Evolutionary conservation across 2,888 invertebrate species (phyloP).

Genomic region (Phaedon cochleariae): DNA sequence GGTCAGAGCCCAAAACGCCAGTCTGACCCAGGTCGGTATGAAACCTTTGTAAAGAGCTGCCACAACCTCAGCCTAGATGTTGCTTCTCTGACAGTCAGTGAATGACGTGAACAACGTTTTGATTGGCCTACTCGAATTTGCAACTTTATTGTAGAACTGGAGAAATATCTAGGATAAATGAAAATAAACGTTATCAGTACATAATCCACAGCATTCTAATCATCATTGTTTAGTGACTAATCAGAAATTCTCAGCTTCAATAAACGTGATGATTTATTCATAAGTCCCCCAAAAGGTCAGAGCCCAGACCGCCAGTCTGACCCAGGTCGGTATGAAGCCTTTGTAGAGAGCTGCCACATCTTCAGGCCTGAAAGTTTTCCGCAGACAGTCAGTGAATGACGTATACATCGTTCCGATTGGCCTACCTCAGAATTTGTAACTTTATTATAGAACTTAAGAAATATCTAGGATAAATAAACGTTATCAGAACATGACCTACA

Average conservation of each 20-base stretch:
- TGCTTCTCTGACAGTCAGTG: slow-evolving; percentile 85
- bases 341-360: slow-evolving; percentile 87
- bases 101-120: slow-evolving; percentile 82
- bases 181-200: no score
- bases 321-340: slow-evolving; percentile 92
- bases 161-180: no score
- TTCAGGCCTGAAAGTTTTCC: slow-evolving; percentile 85
- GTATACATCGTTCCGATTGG: slow-evolving; percentile 76
- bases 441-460: no score
- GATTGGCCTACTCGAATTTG: no score
- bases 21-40: slow-evolving; percentile 89
- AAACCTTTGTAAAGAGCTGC: slow-evolving; percentile 91
- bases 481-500: not conserved
- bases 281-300: slow-evolving; percentile 93
- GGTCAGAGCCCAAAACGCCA: slow-evolving; percentile 94
- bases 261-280: slow-evolving; percentile 77
- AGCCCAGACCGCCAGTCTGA: slow-evolving; percentile 94
- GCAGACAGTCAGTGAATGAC: slow-evolving; percentile 85
- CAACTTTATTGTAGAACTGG: no score
- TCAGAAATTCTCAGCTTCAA: slow-evolving; percentile 60
- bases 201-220: no score
- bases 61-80: slow-evolving; percentile 85
- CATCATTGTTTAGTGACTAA: no score
- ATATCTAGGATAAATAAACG: no score
- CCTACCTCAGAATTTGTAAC: no score